Conservation (phyloP, 2,113 vertebrate species). For the Sinocyclocheilus maitianheensis region DNA sequence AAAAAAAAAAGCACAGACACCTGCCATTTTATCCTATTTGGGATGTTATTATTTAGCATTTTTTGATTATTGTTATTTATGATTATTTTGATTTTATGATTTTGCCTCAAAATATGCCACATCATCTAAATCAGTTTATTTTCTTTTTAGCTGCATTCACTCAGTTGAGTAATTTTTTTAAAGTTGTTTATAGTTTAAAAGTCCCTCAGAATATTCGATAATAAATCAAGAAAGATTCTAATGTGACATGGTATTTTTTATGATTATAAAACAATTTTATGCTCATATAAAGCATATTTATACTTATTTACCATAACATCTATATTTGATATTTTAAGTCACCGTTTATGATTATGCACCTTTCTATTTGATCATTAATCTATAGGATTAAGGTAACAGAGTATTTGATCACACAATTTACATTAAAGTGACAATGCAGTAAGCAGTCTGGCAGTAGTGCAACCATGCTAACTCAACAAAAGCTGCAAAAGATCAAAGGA, state of each 20-base stretch:
- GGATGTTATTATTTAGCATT: background rate
- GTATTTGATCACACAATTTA: constrained; percentile 22
- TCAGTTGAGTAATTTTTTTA: background rate
- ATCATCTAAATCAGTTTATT: background rate
- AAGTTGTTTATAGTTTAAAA: background rate
- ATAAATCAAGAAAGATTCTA: background rate
- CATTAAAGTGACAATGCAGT: constrained; percentile 37
- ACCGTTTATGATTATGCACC: background rate
- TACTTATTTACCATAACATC: background rate
- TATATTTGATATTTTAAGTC: constrained; percentile 8
- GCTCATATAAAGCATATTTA: background rate
- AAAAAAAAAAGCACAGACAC: background rate
- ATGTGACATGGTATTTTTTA: background rate
- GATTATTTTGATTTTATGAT: background rate
- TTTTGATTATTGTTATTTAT: too few relatives aligned
- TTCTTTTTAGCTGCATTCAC: background rate
- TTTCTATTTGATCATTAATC: background rate
- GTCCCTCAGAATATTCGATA: background rate
- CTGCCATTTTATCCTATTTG: background rate
- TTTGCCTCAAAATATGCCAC: background rate
- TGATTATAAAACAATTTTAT: background rate
- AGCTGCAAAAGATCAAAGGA: constrained; percentile 38
- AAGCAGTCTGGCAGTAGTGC: constrained; percentile 21
- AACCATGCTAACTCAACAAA: constrained; percentile 15
- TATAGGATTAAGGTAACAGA: background rate